phyloP scores from a whole-genome alignment of 1,140 invertebrate genomes.

The Drosophila guanche region DNA sequence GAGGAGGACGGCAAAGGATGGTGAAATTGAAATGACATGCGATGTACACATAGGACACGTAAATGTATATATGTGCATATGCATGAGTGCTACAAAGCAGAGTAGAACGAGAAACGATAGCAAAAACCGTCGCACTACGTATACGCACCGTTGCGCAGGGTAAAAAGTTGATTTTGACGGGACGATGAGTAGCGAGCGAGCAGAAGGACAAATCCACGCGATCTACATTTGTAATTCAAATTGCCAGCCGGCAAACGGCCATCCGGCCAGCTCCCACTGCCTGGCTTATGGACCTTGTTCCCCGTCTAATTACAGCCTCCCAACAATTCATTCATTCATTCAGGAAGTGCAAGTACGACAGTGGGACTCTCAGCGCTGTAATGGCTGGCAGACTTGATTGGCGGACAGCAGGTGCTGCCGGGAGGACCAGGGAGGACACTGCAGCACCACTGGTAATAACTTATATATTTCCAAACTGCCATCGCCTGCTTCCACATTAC shows the following conservation, averaged over 20 bases:
- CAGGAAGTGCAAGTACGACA: not conserved
- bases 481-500: conserved; percentile 55
- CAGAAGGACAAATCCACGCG: conserved; percentile 41
- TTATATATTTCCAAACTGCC: conserved; percentile 58
- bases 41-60: conserved; percentile 41
- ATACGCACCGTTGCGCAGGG: conserved; percentile 73
- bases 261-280: conserved; percentile 6
- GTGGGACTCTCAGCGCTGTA: not conserved
- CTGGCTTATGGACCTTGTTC: conserved; percentile 51
- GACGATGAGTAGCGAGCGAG: not conserved
- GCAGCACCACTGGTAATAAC: conserved; percentile 45
- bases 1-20: not conserved
- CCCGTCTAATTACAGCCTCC: conserved; percentile 49
- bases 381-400: conserved; percentile 15
- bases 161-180: conserved; percentile 33
- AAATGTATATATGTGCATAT: conserved; percentile 19
- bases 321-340: conserved; percentile 19
- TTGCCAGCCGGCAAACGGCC: conserved; percentile 13
- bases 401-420: not conserved
- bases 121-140: conserved; percentile 47
- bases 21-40: conserved; percentile 53
- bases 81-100: conserved; percentile 51
- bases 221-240: conserved; percentile 74
- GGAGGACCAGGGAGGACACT: not conserved
- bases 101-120: conserved; percentile 43